Evolutionary conservation across 2,113 vertebrate species (phyloP), one percentile per base, ranked within the genome.

Genomic region (Balaeniceps rex): DNA sequence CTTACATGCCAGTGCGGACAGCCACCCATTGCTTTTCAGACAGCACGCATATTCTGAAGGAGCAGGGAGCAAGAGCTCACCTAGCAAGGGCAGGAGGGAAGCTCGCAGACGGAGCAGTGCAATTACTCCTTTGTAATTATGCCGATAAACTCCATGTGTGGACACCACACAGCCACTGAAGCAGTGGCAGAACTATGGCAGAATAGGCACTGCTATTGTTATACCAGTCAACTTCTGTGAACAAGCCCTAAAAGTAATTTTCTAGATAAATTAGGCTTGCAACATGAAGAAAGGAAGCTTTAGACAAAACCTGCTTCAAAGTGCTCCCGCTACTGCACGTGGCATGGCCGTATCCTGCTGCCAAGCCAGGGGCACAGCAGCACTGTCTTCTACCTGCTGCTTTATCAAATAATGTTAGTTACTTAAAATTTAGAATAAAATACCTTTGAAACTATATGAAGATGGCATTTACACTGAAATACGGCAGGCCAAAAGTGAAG

Each of bases 51-150:
- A 34, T 60, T 28, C 58, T 16, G 11, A 66, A 40, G 65, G 46
- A 38, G 31, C 29, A n/a, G 26, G n/a, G 60, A 72, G 29, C 7
- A 42, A 79, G 14, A 34, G 57, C 34, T 86, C 75, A 47, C 49
- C 75, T 54, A n/a, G 18, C 12, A 52, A 54, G 38, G 66, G 26
- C 0, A 1, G 55, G 24, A 60, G 40, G 47, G 68, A 70, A 77
- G 55, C n/a, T 63, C 18, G 1, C 1, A 2, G 66, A 14, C 0
- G 10, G 23, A 72, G 68, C 44, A 84, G 44, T 0, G 3, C 22
- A 31, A 60, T 51, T 66, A 74, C 7, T 49, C n/a, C 42, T 72
- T 55, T 10, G 31, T 40, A 66, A 70, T 54, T 15, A 38, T 6
- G 36, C 40, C 3, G 3, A 15, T 13, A 58, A 94, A 78, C 22